These are phyloP conservation scores for Pectinophora gossypiella DNA, from an alignment of 1,140 invertebrate genomes.

Conservation along the genomic window DNA sequence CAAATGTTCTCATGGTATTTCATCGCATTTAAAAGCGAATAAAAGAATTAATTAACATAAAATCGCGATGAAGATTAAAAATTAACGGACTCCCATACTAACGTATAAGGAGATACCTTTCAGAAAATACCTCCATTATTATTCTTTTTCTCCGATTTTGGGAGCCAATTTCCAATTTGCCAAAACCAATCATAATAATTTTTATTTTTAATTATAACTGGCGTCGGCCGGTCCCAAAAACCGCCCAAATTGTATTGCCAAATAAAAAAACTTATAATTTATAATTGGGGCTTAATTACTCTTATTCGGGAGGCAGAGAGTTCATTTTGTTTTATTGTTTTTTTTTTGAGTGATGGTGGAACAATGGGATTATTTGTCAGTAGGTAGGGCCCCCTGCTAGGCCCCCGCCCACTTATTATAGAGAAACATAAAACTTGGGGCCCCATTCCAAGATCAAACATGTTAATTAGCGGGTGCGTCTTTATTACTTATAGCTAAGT, in stretches of 20 bases:
- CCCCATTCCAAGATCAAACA: neutral
- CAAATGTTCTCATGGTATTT: too few relatives aligned
- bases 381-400: neutral
- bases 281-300: neutral
- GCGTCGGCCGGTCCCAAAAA: neutral
- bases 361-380: constrained; percentile 6
- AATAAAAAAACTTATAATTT: neutral
- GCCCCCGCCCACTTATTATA: neutral
- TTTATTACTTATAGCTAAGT: neutral
- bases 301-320: neutral
- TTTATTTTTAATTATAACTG: constrained; percentile 56
- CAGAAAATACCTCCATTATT: neutral
- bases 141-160: neutral
- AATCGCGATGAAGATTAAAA: too few relatives aligned
- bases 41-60: too few relatives aligned
- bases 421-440: neutral
- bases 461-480: neutral
- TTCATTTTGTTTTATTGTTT: neutral
- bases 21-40: too few relatives aligned
- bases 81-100: too few relatives aligned
- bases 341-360: neutral
- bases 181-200: constrained; percentile 69
- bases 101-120: neutral
- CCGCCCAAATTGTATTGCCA: neutral
- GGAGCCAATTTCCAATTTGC: constrained; percentile 60